Evolutionary conservation across 2,797 vertebrate species (phyloP), one percentile per base, ranked within the genome.

Genomic region (Diceros bicornis): DNA sequence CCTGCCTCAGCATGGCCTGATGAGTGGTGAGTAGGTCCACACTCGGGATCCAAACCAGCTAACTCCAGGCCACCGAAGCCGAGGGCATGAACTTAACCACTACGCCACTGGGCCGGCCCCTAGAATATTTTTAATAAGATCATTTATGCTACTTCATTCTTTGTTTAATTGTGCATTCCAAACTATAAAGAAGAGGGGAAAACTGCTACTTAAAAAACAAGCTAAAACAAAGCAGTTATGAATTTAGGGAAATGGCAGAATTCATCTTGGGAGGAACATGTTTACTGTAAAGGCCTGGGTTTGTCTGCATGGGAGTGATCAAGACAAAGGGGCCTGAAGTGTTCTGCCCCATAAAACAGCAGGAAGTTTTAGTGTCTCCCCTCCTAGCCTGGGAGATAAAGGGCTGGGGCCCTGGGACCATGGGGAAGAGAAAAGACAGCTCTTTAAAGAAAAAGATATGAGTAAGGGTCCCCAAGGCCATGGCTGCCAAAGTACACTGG

Each of bases 191-290:
- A 52, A 88, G 52, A 93, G 12, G 61, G 9, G 13, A 27, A 61
- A 72, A 37, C 47, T 75, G 34, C 34, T 66, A 72, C 44, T 74
- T 87, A 21, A 82, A 50, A 93, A 93, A 83, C 47, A 74, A 88
- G 61, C 23, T 44, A 72, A 92, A 91, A 59, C 27, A 64, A 94
- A 34, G 27, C 41, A 79, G 21, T 62, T 78, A 5, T 57, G 57
- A 90, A 25, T 74, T 74, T 83, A 79, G 44, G 66, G 32, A 93
- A 94, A 52, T 50, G 9, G 52, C 72, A 89, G 87, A 89, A 95
- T 82, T 94, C 14, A 10, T 41, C 52, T 71, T 13, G 18, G 47
- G 47, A 47, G 29, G 72, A 95, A 37, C 2, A 4, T 17, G 29
- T 4, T 47, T 6, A 41, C 11, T 78, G 34, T 29, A 25, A 94